phyloP scores from a whole-genome alignment of 2,888 invertebrate species.

The Ryuthela nishihirai region DNA sequence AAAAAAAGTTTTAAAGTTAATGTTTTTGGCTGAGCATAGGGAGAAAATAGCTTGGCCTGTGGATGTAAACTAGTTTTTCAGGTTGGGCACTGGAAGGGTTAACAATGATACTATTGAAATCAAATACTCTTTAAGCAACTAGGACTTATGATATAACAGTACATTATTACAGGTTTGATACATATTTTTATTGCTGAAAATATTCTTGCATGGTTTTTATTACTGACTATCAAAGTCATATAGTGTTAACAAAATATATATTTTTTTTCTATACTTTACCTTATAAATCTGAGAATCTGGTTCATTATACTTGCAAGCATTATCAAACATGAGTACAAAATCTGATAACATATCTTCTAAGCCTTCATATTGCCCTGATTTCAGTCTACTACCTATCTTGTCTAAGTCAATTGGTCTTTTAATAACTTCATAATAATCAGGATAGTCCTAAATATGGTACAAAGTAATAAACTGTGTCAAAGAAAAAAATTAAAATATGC shows the following conservation, averaged over 20 bases:
- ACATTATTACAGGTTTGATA: no score
- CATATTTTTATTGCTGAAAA: no score
- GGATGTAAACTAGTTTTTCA: no score
- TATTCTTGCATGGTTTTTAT: background rate
- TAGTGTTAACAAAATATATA: background rate
- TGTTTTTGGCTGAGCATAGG: no score
- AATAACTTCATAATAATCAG: constrained; percentile 96
- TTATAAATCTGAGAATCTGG: constrained; percentile 97
- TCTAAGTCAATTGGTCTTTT: constrained; percentile 96
- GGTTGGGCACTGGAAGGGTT: no score
- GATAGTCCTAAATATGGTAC: constrained; percentile 79
- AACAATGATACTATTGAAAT: no score
- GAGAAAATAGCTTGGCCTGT: no score
- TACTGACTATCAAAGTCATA: background rate
- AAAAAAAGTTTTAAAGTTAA: no score
- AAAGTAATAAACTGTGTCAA: no score
- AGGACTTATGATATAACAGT: no score
- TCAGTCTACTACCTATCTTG: constrained; percentile 80
- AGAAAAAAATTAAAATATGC: no score
- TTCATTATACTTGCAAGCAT: constrained; percentile 96
- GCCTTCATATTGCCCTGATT: constrained; percentile 68
- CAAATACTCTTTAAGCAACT: no score
- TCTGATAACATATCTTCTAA: constrained; percentile 85
- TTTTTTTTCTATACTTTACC: constrained; percentile 49
- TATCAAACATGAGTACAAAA: constrained; percentile 89